Conservation (phyloP, 2,888 invertebrate genomes). For the Agrilus cyanescens region DNA sequence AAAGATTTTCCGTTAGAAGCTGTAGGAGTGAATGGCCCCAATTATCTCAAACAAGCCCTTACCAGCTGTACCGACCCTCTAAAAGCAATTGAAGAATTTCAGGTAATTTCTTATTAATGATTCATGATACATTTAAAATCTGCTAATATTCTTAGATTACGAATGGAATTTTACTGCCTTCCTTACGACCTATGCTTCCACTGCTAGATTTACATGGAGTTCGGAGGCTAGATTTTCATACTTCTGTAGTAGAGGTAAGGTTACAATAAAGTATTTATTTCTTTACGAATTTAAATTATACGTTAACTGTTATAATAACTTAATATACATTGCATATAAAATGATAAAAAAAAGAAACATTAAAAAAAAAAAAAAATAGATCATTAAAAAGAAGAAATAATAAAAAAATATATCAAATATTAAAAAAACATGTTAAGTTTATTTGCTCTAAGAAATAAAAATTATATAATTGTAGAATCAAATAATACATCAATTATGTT, state of each 20-base stretch:
- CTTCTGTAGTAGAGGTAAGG: constrained; percentile 73
- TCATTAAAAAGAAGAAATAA: too few species aligned
- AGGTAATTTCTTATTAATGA: constrained; percentile 39
- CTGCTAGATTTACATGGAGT: constrained; percentile 90
- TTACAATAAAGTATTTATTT: background rate
- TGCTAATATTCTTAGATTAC: constrained; percentile 47
- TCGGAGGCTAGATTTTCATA: constrained; percentile 85
- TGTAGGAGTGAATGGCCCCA: constrained; percentile 34
- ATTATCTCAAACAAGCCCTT: constrained; percentile 59
- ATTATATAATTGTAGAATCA: too few species aligned
- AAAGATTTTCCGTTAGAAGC: constrained; percentile 34
- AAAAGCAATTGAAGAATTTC: constrained; percentile 97
- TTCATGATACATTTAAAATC: constrained; percentile 6
- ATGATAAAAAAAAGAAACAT: too few species aligned
- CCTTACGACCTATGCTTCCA: constrained; percentile 87
- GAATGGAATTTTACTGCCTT: constrained; percentile 85
- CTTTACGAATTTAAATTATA: too few species aligned
- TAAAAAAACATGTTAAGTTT: too few species aligned
- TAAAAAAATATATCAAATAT: too few species aligned
- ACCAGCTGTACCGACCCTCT: constrained; percentile 94
- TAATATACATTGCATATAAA: too few species aligned
- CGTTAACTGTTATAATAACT: too few species aligned
- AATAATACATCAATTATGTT: too few species aligned
- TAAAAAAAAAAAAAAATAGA: too few species aligned
- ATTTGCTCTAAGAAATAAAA: too few species aligned